phyloP scores from a whole-genome alignment of 2,888 invertebrate genomes.

The Tryphoninae sp. region DNA sequence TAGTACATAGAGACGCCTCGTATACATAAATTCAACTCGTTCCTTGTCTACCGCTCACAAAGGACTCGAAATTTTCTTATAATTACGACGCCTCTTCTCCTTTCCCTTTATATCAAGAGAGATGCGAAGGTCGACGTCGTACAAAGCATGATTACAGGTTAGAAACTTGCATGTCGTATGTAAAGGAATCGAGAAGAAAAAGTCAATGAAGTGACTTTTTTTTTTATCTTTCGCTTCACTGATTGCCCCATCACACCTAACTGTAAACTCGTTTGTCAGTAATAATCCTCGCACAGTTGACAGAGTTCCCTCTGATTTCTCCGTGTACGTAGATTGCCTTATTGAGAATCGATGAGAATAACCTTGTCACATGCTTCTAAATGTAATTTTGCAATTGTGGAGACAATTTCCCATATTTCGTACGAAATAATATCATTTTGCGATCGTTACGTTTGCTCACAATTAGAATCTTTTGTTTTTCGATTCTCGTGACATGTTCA shows the following conservation, averaged over 20 bases:
- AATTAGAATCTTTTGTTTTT: no score
- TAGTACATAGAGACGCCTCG: neutral
- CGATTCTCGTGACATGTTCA: no score
- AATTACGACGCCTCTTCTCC: conserved; percentile 34
- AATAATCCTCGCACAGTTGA: neutral
- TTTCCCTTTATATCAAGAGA: neutral
- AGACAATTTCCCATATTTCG: no score
- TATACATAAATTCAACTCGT: conserved; percentile 1
- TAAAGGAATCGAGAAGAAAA: conserved; percentile 7
- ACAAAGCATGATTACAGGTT: conserved; percentile 27
- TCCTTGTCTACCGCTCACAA: neutral
- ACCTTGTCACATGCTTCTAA: neutral
- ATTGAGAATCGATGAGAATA: neutral
- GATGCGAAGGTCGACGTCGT: conserved; percentile 15
- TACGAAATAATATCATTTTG: no score
- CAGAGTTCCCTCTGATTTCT: neutral
- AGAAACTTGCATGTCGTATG: conserved; percentile 4
- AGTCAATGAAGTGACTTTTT: neutral
- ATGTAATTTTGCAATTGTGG: neutral
- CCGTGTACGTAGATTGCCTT: neutral
- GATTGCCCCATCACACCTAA: neutral
- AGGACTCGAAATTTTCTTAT: neutral
- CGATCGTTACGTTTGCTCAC: no score
- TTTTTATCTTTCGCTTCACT: neutral
- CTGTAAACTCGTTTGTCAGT: neutral